Evolutionary conservation across 2,113 vertebrate genomes (phyloP).

Genomic region (Phalacrocorax pelagicus): DNA sequence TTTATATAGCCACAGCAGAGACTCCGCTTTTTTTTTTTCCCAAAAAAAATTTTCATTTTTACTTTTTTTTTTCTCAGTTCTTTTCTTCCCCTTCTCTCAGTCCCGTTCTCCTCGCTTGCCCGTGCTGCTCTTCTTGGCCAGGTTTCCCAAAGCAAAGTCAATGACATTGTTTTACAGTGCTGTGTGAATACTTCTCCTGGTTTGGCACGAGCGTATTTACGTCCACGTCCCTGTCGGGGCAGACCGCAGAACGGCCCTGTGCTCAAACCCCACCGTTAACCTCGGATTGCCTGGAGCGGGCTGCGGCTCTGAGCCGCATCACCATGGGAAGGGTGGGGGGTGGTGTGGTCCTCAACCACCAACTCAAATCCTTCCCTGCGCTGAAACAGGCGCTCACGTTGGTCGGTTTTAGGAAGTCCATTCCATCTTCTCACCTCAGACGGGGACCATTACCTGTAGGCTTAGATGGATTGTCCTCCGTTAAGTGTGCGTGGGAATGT

Average conservation of each 20-base stretch:
- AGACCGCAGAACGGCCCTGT: background rate
- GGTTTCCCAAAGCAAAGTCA: background rate
- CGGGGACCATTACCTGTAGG: background rate
- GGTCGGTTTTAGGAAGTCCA: background rate
- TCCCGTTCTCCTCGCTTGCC: background rate
- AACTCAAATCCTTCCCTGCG: background rate
- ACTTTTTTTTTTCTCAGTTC: background rate
- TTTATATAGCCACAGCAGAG: background rate
- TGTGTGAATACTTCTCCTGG: background rate
- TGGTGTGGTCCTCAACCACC: background rate
- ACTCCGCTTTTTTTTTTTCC: background rate
- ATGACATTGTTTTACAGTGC: background rate
- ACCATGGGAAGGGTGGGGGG: background rate
- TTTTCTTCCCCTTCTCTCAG: background rate
- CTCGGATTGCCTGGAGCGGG: background rate
- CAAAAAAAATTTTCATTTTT: background rate
- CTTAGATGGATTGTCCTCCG: background rate
- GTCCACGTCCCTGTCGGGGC: rapidly evolving
- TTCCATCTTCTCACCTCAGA: background rate
- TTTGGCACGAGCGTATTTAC: background rate
- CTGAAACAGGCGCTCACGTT: rapidly evolving
- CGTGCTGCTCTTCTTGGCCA: background rate
- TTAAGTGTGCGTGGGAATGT: background rate
- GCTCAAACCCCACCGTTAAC: background rate
- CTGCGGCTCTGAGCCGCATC: background rate